phyloP scores from a whole-genome alignment of 2,113 vertebrate genomes.

The Alosa alosa region DNA sequence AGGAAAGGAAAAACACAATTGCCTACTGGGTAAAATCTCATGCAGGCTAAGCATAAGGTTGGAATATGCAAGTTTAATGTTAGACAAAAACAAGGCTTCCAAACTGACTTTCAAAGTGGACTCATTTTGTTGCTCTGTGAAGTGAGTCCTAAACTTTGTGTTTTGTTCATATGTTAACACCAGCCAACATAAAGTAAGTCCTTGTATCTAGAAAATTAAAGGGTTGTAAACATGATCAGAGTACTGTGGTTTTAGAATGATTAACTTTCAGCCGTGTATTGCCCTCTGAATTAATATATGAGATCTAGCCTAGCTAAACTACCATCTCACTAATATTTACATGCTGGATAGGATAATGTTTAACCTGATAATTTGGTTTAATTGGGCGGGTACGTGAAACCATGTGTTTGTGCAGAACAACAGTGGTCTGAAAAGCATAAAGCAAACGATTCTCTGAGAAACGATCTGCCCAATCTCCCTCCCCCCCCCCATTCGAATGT shows the following conservation, averaged over 20 bases:
- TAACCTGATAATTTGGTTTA: not conserved
- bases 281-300: not conserved
- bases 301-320: not conserved
- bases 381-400: not conserved
- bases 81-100: no score
- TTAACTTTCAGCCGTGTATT: not conserved
- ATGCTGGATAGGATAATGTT: not conserved
- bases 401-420: not conserved
- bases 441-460: not conserved
- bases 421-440: not conserved
- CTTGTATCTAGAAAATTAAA: not conserved
- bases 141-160: not conserved
- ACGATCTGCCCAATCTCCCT: not conserved
- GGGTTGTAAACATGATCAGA: not conserved
- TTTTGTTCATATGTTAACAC: not conserved
- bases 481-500: not conserved
- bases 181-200: not conserved
- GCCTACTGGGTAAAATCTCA: not conserved
- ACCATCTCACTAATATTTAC: not conserved
- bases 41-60: not conserved
- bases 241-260: not conserved
- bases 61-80: no score
- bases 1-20: not conserved
- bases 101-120: not conserved
- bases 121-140: not conserved